Percentiles rank a stretch among this genome's conserved stretches.
These are phyloP conservation scores for Meriones unguiculatus DNA, from an alignment of 2,113 vertebrate genomes.

Conservation along the genomic window DNA sequence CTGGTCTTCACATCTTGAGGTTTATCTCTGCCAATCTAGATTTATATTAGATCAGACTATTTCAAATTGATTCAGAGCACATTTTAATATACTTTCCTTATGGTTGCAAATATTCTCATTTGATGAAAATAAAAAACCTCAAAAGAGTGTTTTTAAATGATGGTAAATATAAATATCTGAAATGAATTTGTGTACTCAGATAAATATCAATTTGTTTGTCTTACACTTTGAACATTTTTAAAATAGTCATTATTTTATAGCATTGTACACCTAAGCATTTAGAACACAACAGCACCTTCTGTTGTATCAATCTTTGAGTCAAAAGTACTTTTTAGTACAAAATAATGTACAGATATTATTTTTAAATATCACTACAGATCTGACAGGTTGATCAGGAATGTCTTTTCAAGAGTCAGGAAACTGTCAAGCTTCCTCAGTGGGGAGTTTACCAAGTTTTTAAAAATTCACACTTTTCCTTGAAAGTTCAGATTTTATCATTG, in stretches of 20 bases:
- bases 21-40: neutral
- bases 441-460: neutral
- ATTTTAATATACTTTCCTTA: conserved; percentile 30
- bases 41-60: neutral
- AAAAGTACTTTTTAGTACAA: neutral
- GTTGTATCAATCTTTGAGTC: neutral
- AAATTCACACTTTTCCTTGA: conserved; percentile 39
- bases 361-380: neutral
- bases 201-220: conserved; percentile 17
- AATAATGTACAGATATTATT: neutral
- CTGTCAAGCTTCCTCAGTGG: neutral
- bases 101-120: neutral
- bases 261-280: neutral
- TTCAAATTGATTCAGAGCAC: neutral
- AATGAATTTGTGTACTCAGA: neutral
- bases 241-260: conserved; percentile 13
- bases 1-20: neutral
- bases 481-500: conserved; percentile 26
- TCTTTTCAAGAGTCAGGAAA: neutral
- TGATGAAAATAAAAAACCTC: neutral
- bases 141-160: neutral
- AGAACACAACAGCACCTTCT: neutral
- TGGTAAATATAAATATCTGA: neutral
- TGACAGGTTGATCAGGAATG: neutral
- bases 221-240: conserved; percentile 1